Base-by-base conservation (phyloP, 2,113 vertebrate species). In the Alectura lathami region DNA sequence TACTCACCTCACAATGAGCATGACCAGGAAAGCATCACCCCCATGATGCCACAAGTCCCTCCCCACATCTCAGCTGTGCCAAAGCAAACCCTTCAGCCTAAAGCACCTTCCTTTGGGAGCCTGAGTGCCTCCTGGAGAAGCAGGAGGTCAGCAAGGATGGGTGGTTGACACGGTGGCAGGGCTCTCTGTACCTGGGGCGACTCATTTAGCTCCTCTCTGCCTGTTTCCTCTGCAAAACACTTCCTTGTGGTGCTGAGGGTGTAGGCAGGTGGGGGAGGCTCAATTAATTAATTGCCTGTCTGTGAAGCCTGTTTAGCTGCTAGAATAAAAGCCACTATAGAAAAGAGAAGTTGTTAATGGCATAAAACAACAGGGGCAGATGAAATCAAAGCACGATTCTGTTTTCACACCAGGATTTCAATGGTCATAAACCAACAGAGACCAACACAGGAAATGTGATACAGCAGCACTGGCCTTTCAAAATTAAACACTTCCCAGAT, bases 221-320 rank as follows among this genome's bases (percentile, higher is more conserved):
- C 82, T 86, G 86, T 27, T 62, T 89, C 83, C 64, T 79, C 91
- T 85, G 74, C 70, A 91, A 87, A 87, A 76, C 9, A 17, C 70
- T 76, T 96, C 75, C 63, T 69, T 11, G 9, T 60, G 72, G 70
- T 17, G 17, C 1, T 21, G 78, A 86, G 92, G 88, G 80, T 6
- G 34, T 56, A 67, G 94, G 93, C 87, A 85, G 94, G 82, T 21
- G 67, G 72, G 82, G 89, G 87, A 95, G 82, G 75, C 82, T 89
- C 87, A n/a, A 56, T 95, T 94, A 96, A 97, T 94, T 95, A 96
- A 95, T 93, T 88, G 89, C 67, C 87, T 94, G 94, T 96, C 94
- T 95, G 95, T 85, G 94, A 95, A 95, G 94, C 75, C 94, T 42
- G 1, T 96, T 96, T 92, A 93, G 84, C 85, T 95, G 62, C 80